Evolutionary conservation across 2,888 invertebrate species (phyloP).

Genomic region (Lathronympha strigana): DNA sequence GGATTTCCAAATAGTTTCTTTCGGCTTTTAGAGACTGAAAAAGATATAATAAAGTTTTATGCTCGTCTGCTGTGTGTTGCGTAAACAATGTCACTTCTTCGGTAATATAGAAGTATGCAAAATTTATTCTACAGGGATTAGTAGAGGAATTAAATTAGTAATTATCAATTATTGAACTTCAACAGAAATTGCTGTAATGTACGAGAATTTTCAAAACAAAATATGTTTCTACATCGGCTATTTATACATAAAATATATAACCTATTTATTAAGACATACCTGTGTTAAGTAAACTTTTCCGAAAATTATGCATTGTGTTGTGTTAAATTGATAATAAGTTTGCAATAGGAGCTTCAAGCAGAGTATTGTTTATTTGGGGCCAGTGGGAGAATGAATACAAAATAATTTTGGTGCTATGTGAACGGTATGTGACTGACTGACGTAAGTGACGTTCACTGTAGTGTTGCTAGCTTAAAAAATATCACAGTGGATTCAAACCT

Average conservation of each 20-base stretch:
- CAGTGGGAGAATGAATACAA: conserved; percentile 23
- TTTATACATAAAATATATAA: conserved; percentile 18
- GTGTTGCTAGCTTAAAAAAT: conserved; percentile 1
- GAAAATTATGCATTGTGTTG: conserved; percentile 33
- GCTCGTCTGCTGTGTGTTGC: not conserved
- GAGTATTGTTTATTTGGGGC: conserved; percentile 14
- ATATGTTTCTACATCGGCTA: not conserved
- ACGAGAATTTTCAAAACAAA: not conserved
- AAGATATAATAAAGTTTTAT: conserved; percentile 7
- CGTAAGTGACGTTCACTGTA: conserved; percentile 4
- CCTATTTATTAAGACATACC: conserved; percentile 20
- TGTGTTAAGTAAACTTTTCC: conserved; percentile 24
- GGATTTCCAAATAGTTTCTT: conserved; percentile 48
- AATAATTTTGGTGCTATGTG: conserved; percentile 28
- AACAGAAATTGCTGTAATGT: not conserved
- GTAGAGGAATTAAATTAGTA: not conserved
- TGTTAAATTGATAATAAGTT: not conserved
- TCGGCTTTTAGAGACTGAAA: conserved; percentile 50
- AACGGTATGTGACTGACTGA: not conserved
- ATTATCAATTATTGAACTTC: not conserved
- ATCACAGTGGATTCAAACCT: not conserved
- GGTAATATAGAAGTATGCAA: not conserved
- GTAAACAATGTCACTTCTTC: conserved; percentile 25
- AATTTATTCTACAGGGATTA: not conserved
- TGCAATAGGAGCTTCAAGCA: not conserved